phyloP scores from a whole-genome alignment of 2,797 vertebrate genomes.

The Phrynocephalus guinanensis region DNA sequence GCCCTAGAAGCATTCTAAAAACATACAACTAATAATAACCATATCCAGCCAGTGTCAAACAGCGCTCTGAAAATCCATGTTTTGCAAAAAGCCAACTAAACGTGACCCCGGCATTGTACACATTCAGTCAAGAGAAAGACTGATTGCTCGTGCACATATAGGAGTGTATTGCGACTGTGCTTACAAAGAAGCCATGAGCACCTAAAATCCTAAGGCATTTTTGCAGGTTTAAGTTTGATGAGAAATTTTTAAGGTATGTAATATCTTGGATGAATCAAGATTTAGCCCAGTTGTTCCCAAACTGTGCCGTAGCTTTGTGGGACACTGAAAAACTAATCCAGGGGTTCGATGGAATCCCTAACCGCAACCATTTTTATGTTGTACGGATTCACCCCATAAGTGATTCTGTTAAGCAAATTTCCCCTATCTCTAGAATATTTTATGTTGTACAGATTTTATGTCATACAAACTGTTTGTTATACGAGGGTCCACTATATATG shows the following conservation, averaged over 20 bases:
- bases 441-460: too few species aligned
- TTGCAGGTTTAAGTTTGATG: neutral
- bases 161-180: neutral
- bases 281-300: neutral
- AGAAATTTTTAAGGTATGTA: neutral
- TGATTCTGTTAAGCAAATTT: too few species aligned
- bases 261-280: neutral
- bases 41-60: neutral
- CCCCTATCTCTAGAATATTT: too few species aligned
- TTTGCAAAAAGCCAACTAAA: neutral
- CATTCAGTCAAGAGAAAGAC: neutral
- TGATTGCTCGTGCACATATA: neutral
- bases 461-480: too few species aligned
- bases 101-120: neutral
- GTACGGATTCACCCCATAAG: too few species aligned
- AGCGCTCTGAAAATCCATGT: neutral
- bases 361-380: too few species aligned
- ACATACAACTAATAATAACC: neutral
- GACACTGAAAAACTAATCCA: too few species aligned
- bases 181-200: neutral
- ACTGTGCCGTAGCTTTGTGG: too few species aligned
- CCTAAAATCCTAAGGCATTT: neutral
- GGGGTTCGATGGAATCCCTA: too few species aligned
- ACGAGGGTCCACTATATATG: too few species aligned
- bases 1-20: neutral